Evolutionary conservation across 2,797 vertebrate genomes (phyloP), one percentile per base, ranked within the genome.

Genomic region (Eulemur coronatus): DNA sequence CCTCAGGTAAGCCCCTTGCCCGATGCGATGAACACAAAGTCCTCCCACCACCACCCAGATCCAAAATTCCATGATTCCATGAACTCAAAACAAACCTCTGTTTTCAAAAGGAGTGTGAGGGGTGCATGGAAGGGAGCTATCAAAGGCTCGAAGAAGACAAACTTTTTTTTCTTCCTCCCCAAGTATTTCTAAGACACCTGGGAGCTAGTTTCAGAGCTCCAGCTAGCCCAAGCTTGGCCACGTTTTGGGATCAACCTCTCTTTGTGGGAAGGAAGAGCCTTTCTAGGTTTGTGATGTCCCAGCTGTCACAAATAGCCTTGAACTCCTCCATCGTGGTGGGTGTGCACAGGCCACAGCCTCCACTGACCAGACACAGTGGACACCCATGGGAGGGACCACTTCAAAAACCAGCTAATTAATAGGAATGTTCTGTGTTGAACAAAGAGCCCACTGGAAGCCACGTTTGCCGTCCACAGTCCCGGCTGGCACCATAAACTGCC

Each of bases 161-260:
- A n/a, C 4, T 1, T 67, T 72, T 57, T 61, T 7, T 24, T 69
- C 59, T 69, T 79, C 55, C 52, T 91, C 46, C 57, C 17, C 8
- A 55, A 14, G 5, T 30, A 67, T 57, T 89, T 50, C 67, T 38
- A 43, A 91, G 33, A 70, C 38, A 80, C 33, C 50, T 17, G n/a
- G 17, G 59, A 76, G 9, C 46, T 78, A 12, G 30, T n/a, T 63
- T 78, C n/a, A 38, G 33, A 82, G 41, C 17, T 81, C 30, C 96
- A 97, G 94, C 95, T 98, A 95, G 92, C 97, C 96, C 43, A 90
- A 84, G 94, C 95, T 95, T 98, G 97, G 97, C 95, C 94, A 93
- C 52, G 89, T 90, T 95, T 93, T 97, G 96, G 90, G 94, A 89
- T 98, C 97, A 98, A 96, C 97, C 97, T 98, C 94, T 97, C 97